Conservation (phyloP, 2,113 vertebrate genomes). For the Tinamus guttatus region DNA sequence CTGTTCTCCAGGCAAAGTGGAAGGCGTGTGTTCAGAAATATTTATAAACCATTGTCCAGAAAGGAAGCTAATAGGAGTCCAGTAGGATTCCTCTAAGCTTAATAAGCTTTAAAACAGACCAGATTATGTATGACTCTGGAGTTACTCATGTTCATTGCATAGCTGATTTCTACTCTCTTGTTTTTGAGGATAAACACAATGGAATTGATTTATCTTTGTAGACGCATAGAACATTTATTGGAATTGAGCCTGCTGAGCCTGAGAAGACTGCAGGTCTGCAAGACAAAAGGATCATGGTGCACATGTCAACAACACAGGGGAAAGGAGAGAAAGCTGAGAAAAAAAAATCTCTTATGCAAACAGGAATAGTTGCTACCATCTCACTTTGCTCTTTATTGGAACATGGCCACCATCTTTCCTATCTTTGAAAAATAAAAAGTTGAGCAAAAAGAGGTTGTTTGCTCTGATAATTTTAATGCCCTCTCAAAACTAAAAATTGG, state of each 20-base stretch:
- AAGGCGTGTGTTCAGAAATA: no score
- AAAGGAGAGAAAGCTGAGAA: neutral
- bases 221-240: neutral
- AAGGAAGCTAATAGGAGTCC: neutral
- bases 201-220: neutral
- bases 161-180: neutral
- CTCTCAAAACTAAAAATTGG: neutral
- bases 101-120: neutral
- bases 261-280: neutral
- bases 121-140: neutral
- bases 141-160: neutral
- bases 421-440: neutral
- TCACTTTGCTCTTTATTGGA: neutral
- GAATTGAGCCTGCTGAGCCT: accelerated
- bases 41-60: neutral
- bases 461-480: neutral
- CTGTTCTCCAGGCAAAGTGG: no score
- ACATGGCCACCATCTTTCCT: accelerated
- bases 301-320: accelerated
- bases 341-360: neutral
- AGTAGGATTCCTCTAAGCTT: neutral
- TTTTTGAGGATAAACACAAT: neutral
- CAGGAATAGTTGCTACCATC: neutral
- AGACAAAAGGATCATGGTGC: neutral
- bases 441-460: neutral